Base-by-base conservation (phyloP, 2,888 invertebrate species). In the Hyppa rectilinea region DNA sequence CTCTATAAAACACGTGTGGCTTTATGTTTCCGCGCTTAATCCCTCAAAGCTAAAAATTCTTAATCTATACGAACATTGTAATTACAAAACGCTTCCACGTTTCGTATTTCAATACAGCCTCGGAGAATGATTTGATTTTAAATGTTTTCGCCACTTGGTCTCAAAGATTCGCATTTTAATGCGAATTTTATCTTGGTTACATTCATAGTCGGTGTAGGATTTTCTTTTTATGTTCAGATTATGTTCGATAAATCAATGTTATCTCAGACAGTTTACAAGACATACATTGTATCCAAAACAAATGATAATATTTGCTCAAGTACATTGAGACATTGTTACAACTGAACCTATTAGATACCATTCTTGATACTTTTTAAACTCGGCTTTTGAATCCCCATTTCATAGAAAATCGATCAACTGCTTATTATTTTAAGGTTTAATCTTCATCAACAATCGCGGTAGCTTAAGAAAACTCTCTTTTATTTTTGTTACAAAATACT, bases 401-500 rank as follows among this genome's bases (percentile, higher is more conserved):
- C 14, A 58, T n/a, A n/a, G 14, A 29, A 58, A 58, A 29, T 40
- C 12, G 26, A 12, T 40, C 26, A 40, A 7, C 20, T 26, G 17
- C n/a, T n/a, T n/a, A n/a, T n/a, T n/a, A n/a, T n/a, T n/a, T n/a
- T n/a, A n/a, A n/a, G n/a, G n/a, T n/a, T n/a, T n/a, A n/a, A n/a
- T n/a, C n/a, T n/a, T n/a, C n/a, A n/a, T n/a, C n/a, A 65, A 70
- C 49, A 71, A 66, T 59, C n/a, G 38, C 31, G 38, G 56, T 34
- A 60, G 31, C 56, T 43, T 3, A 45, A 63, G 59, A 56, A 81
- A 68, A 75, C 36, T 71, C 61, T 58, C 69, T 55, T 70, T 73
- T 75, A 74, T 78, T 81, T 78, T 76, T 75, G 64, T 80, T 65
- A 52, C 74, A 65, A 56, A 78, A 72, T 60, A 75, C 58, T 66